Base-by-base conservation (phyloP, 1,140 invertebrate genomes). In the Drosophila dunni region DNA sequence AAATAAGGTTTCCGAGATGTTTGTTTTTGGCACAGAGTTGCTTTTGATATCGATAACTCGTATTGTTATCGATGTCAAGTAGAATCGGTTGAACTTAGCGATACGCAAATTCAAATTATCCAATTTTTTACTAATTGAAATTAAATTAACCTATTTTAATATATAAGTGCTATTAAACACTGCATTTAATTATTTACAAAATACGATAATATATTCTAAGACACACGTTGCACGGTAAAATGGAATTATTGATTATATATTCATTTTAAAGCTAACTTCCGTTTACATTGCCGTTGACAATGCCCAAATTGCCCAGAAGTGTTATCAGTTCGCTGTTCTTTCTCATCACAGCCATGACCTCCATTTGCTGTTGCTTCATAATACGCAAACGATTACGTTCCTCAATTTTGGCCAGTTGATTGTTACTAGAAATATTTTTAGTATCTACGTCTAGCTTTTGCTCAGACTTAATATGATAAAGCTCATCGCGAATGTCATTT, bases 371-470 rank as follows among this genome's bases (percentile, higher is more conserved):
- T 44, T 90, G 79, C 33, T 80, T 77, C 82, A 91, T 90, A 50
- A 81, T 79, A 9, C 85, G 72, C 42, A 90, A 38, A 7, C 76
- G 56, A 78, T 85, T 92, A 13, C 81, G 84, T 11, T 91, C 89
- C 61, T 92, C 79, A 11, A 86, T 88, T 86, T 92, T 92, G 8
- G 89, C 73, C 61, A 90, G 64, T 62, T 91, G 80, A 63, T 85
- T 92, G 61, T 80, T 92, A 45, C 84, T 90, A 34, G 79, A 81
- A 24, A 78, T 75, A 7, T 75, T 76, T 38, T 82, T 91, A 8
- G 76, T 79, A 50, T 86, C 84, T 44, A 78, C 73, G 51, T 90
- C 77, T 0, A 73, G 61, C 42, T 91, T 92, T 6, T 92, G 68
- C 15, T 92, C 90, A 2, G 75, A 76, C 61, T 91, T 92, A 0